These are phyloP conservation scores for Aurelia aurita DNA, from an alignment of 30 jellyfish, hydroid and myxozoan species.

Conservation along the genomic window DNA sequence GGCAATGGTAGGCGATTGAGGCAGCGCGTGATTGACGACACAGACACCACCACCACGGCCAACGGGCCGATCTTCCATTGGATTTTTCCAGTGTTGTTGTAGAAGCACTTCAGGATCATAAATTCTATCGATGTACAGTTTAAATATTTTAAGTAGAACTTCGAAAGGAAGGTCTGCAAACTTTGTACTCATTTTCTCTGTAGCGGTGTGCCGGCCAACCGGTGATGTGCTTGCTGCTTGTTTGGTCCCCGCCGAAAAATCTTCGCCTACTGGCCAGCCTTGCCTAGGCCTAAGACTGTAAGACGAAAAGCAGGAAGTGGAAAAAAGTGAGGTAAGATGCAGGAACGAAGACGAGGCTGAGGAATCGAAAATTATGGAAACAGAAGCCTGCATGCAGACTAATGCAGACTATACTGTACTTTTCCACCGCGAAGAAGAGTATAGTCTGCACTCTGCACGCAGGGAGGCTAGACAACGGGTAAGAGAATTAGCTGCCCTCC, in stretches of 20 bases:
- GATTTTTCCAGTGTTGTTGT: background rate
- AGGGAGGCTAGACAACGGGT: slow-evolving; percentile 3
- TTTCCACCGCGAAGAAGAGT: no score
- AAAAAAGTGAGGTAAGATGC: background rate
- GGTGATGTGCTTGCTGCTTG: background rate
- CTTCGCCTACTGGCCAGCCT: background rate
- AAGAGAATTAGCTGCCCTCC: no score
- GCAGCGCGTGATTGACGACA: background rate
- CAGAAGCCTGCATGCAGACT: slow-evolving; percentile 20
- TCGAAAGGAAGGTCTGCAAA: slow-evolving; percentile 4
- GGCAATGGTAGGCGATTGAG: background rate
- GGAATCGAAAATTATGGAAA: background rate
- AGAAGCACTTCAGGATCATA: background rate
- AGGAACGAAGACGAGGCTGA: background rate
- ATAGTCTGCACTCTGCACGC: slow-evolving; percentile 11
- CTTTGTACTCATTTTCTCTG: background rate
- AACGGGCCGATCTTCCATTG: background rate
- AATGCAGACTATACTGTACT: background rate
- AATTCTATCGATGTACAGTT: slow-evolving; percentile 3
- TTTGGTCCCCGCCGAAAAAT: background rate
- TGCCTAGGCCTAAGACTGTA: slow-evolving; percentile 6
- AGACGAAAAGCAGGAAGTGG: slow-evolving; percentile 10
- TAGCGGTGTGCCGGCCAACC: background rate
- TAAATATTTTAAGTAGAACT: background rate
- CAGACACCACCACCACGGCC: no score